Conservation (phyloP, 2,113 vertebrate genomes). For the Campylorhamphus procurvoides region DNA sequence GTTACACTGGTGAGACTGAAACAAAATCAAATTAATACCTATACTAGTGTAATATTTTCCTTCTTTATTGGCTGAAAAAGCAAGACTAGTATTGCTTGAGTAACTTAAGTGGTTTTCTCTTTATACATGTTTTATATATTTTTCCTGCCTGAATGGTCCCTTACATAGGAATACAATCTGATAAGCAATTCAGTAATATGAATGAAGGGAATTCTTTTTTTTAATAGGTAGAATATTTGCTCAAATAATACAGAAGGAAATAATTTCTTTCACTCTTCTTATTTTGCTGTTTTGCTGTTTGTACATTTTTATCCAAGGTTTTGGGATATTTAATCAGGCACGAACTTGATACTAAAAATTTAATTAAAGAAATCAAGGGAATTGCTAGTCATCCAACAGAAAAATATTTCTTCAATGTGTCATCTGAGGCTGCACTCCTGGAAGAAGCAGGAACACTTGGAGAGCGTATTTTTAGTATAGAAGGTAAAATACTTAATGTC, state of each 20-base stretch:
- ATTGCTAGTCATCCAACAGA: conserved; percentile 90
- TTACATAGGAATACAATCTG: neutral
- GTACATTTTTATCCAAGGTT: conserved; percentile 74
- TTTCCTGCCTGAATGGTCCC: neutral
- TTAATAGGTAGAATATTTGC: neutral
- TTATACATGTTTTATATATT: neutral
- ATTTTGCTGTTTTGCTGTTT: neutral
- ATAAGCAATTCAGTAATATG: neutral
- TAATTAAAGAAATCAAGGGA: conserved; percentile 93
- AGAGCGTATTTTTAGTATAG: conserved; percentile 95
- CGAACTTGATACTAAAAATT: conserved; percentile 84
- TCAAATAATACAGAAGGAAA: neutral
- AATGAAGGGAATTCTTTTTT: neutral
- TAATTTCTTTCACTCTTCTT: neutral
- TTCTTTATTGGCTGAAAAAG: neutral
- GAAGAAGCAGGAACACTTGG: conserved; percentile 91
- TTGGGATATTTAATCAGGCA: conserved; percentile 90
- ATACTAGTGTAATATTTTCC: neutral
- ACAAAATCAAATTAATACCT: neutral
- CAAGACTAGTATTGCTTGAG: neutral
- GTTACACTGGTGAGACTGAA: neutral
- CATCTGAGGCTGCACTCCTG: conserved; percentile 85
- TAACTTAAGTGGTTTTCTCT: neutral
- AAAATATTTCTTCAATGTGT: conserved; percentile 94
- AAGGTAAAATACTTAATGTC: conserved; percentile 77